These are phyloP conservation scores for Yponomeuta sedellus DNA, from an alignment of 2,888 invertebrate genomes.

Conservation along the genomic window DNA sequence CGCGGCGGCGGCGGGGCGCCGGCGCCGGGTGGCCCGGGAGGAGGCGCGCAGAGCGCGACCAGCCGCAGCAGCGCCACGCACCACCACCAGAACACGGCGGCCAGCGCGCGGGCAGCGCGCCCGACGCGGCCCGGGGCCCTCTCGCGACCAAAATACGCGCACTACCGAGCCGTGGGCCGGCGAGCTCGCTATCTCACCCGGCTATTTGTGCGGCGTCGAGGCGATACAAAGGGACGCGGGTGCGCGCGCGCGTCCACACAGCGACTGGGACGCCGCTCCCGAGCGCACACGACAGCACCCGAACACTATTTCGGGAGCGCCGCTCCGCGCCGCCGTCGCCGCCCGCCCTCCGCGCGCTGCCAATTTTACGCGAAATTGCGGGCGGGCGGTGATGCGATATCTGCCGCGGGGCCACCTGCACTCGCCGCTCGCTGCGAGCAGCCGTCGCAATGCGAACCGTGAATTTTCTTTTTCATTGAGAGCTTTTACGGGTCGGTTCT, in stretches of 20 bases:
- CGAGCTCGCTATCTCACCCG: constrained; percentile 39
- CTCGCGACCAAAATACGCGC: constrained; percentile 71
- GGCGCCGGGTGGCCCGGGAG: constrained; percentile 60
- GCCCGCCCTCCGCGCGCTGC: constrained; percentile 55
- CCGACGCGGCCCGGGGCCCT: constrained; percentile 68
- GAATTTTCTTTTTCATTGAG: constrained; percentile 44
- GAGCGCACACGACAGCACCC: constrained; percentile 69
- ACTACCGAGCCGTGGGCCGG: constrained; percentile 46
- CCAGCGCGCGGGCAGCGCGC: constrained; percentile 73
- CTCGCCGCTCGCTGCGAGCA: constrained; percentile 33
- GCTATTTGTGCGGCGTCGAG: constrained; percentile 49
- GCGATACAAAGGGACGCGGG: constrained; percentile 66
- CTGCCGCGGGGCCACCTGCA: constrained; percentile 60
- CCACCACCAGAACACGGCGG: constrained; percentile 75
- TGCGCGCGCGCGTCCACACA: constrained; percentile 74
- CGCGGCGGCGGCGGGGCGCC: constrained; percentile 50
- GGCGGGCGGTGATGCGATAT: constrained; percentile 76
- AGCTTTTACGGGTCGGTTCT: constrained; percentile 23
- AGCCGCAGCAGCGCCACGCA: constrained; percentile 75
- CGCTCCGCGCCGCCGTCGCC: constrained; percentile 62
- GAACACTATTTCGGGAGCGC: constrained; percentile 76
- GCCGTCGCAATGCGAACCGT: constrained; percentile 30
- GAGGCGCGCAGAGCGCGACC: constrained; percentile 70
- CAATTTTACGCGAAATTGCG: constrained; percentile 77
- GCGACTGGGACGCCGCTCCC: constrained; percentile 71